These are phyloP conservation scores for Melanogrammus aeglefinus DNA, from an alignment of 2,797 vertebrate species.

Conservation along the genomic window DNA sequence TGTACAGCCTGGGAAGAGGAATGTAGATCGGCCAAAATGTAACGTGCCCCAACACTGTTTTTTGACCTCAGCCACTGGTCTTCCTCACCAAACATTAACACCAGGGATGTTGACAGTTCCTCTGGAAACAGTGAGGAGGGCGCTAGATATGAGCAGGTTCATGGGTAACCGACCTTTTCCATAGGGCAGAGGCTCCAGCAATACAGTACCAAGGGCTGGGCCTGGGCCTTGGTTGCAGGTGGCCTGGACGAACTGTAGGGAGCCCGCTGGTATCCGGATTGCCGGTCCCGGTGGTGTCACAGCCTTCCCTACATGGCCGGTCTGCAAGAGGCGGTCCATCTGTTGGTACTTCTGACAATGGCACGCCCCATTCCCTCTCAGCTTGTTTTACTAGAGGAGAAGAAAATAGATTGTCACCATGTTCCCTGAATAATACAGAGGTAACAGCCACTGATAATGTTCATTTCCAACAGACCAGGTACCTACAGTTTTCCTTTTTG, in stretches of 20 bases:
- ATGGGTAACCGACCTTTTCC: not conserved
- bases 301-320: too few relatives aligned
- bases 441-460: slow-evolving; percentile 10
- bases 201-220: not conserved
- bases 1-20: not conserved
- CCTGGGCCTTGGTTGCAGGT: slow-evolving; percentile 7
- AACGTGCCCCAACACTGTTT: not conserved
- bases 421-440: slow-evolving; percentile 6
- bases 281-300: not conserved
- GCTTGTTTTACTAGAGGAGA: too few relatives aligned
- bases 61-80: slow-evolving; percentile 8
- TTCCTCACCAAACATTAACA: slow-evolving; percentile 7
- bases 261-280: not conserved
- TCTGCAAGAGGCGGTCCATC: not conserved
- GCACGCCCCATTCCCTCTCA: not conserved
- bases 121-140: not conserved
- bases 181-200: slow-evolving; percentile 3
- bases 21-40: slow-evolving; percentile 1
- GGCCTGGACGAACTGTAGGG: too few relatives aligned
- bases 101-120: not conserved
- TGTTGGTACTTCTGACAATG: slow-evolving; percentile 4
- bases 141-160: slow-evolving; percentile 6
- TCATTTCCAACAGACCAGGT: slow-evolving; percentile 18
- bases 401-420: slow-evolving; percentile 1
- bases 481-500: not conserved